Evolutionary conservation across 2,888 invertebrate genomes (phyloP).

Genomic region (Scaptomyza flava): DNA sequence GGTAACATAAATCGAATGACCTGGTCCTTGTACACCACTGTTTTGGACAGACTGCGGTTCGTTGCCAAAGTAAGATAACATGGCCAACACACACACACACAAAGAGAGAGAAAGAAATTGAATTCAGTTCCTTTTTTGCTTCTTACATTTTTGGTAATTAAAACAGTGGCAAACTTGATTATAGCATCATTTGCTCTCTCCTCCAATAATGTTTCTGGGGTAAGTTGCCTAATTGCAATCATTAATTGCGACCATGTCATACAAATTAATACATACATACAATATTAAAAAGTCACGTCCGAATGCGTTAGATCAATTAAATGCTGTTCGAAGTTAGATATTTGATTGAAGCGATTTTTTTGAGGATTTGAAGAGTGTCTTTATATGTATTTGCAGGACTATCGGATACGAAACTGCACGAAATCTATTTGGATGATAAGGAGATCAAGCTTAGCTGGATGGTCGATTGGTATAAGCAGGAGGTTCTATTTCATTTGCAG

Average conservation of each 20-base stretch:
- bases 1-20: constrained; percentile 73
- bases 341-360: too few relatives aligned
- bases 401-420: constrained; percentile 83
- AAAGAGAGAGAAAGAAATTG: constrained; percentile 41
- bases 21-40: constrained; percentile 26
- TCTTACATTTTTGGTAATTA: constrained; percentile 63
- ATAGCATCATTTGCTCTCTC: constrained; percentile 39
- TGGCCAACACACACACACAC: constrained; percentile 1
- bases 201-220: background rate
- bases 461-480: constrained; percentile 84
- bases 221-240: constrained; percentile 50
- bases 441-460: constrained; percentile 84
- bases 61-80: constrained; percentile 18
- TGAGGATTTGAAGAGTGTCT: too few relatives aligned
- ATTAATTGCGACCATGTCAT: constrained; percentile 56
- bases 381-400: constrained; percentile 65
- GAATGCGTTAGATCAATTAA: too few relatives aligned
- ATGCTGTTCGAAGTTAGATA: too few relatives aligned
- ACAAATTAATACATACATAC: too few relatives aligned
- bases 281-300: too few relatives aligned
- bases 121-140: constrained; percentile 48
- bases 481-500: constrained; percentile 84
- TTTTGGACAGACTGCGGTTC: constrained; percentile 1
- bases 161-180: constrained; percentile 68
- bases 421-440: constrained; percentile 82